A percentile compares a stretch with the other conserved stretches of the same genome.
These are phyloP conservation scores for Engystomops pustulosus DNA, from an alignment of 2,113 vertebrate genomes.

Conservation along the genomic window DNA sequence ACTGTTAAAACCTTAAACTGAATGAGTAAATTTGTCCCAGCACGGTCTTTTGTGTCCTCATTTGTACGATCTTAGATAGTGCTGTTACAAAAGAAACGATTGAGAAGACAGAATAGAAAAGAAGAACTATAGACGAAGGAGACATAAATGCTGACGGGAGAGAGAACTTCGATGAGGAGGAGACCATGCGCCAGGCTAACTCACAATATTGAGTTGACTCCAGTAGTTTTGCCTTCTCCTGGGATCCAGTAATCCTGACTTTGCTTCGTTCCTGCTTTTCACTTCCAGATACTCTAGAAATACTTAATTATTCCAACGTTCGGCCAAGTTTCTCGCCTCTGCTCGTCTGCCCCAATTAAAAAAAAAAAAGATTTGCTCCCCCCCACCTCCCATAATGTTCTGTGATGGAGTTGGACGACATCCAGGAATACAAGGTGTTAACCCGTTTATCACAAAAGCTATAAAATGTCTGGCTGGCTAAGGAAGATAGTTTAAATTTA, in stretches of 20 bases:
- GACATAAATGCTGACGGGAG: not conserved
- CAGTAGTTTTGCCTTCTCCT: conserved; percentile 25
- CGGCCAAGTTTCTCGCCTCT: conserved; percentile 54
- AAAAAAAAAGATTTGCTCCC: conserved; percentile 38
- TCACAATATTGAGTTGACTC: conserved; percentile 17
- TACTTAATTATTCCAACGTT: conserved; percentile 53
- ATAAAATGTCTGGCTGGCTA: conserved; percentile 21
- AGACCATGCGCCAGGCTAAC: not conserved
- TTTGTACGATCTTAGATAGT: not conserved
- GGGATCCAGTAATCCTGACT: conserved; percentile 48
- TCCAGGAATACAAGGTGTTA: conserved; percentile 49
- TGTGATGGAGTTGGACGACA: conserved; percentile 37
- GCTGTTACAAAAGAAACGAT: not conserved
- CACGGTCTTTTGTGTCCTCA: not conserved
- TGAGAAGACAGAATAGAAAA: no score
- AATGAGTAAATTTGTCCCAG: no score
- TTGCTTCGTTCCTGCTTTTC: conserved; percentile 47
- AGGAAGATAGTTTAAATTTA: not conserved
- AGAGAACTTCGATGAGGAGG: not conserved
- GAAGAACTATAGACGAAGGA: not conserved
- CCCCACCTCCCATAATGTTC: conserved; percentile 51
- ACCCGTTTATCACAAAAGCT: conserved; percentile 3
- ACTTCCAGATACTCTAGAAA: conserved; percentile 45
- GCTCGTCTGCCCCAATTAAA: conserved; percentile 54
- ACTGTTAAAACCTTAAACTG: no score